Evolutionary conservation across 2,797 vertebrate species (phyloP), one percentile per base, ranked within the genome.

Genomic region (Sebastiscus tertius): DNA sequence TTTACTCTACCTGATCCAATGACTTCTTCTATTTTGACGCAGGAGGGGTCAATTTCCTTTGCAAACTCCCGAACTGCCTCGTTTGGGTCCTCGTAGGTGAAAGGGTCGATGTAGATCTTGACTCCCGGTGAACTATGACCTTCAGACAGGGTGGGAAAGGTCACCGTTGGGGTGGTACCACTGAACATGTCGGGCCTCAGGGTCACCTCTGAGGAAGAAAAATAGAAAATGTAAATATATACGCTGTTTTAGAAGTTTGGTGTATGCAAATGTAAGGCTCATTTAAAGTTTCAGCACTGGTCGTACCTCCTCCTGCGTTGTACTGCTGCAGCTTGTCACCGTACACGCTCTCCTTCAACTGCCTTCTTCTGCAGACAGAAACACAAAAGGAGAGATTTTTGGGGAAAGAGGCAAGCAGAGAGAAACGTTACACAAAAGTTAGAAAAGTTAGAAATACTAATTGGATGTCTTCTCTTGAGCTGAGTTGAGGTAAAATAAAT

Each of bases 41-140:
- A 98, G 75, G 97, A 98, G 5, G 98, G 97, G 39, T 99, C 98
- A 0, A 99, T 99, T 93, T 99, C 98, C 93, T 99, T 99, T 93
- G 98, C 97, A 0, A 99, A 99, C 89, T 99, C 98, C 10, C 96
- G 95, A 54, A 99, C 98, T 0, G 98, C 98, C 93, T 99, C 98
- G 0, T 99, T 99, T 88, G 98, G 98, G 85, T 99, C 98, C 90
- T 99, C 98, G 0, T 99, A 99, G 83, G 98, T 99, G 96, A 99
- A 99, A 29, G 98, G 98, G 91, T 99, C 98, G 0, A 99, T 99
- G 94, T 99, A 99, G 93, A 99, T 99, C 96, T 99, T 99, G 96
- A 99, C 98, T 79, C 98, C 98, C 2, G 97, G 97, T 66, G 98
- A 98, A 77, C 88, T 93, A 64, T 91, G 94, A 27, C 93, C 93